Evolutionary conservation across 1,140 invertebrate genomes (phyloP), one percentile per base, ranked within the genome.

Genomic region (Cotesia glomerata): DNA sequence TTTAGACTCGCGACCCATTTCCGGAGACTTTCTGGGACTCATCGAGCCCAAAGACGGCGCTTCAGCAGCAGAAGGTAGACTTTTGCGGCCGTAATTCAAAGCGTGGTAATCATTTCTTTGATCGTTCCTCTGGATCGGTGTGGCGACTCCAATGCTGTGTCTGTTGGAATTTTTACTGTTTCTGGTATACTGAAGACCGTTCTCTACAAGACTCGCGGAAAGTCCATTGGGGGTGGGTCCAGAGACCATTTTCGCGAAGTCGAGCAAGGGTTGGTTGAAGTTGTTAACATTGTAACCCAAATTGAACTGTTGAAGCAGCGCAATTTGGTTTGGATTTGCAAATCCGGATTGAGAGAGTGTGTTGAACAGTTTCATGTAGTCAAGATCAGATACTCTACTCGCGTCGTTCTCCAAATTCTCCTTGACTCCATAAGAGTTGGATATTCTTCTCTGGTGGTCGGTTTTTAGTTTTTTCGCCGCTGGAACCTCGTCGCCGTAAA

Each of bases 171-270:
- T 76, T 5, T 1, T 5, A 45, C 45, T 73, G 4, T 66, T 79
- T 61, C 79, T 80, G 0, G 81, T 82, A 69, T 85, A 85, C 56
- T 84, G 83, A 0, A 86, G 76, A 0, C 85, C 85, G 69, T 85
- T 86, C 62, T 85, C 84, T 0, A 86, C 84, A 0, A 85, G 74
- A 0, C 83, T 84, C 4, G 86, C 84, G 1, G 81, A 51, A 34
- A 66, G 77, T 32, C 54, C 76, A 72, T 7, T 74, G 67, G 35
- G 76, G 73, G 5, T 74, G 68, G 34, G 75, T 61, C 18, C 58
- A n/a, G n/a, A n/a, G n/a, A n/a, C n/a, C n/a, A n/a, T 63, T 39
- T 68, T 36, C 69, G 70, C 65, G 45, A 79, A 71, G 13, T 26
- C 26, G 26, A 26, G 26, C 26, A 26, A 26, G 0, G 2, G 26